Conservation (phyloP, 2,797 vertebrate species). For the Typhlichthys subterraneus region DNA sequence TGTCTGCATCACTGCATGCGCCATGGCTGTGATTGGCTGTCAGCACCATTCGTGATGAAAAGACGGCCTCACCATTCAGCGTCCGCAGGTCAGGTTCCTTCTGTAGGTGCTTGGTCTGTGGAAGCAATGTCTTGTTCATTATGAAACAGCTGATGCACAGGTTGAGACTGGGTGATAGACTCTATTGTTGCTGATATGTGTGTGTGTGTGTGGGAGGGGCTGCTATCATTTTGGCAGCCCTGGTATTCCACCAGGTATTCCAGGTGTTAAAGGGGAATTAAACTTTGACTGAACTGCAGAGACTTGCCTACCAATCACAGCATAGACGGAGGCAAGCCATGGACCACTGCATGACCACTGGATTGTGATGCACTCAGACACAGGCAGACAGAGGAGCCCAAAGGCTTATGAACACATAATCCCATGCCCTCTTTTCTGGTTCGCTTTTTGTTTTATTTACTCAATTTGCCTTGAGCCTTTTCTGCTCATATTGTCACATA, state of each 20-base stretch:
- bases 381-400: no score
- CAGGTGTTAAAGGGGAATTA: slow-evolving; percentile 29
- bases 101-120: slow-evolving; percentile 31
- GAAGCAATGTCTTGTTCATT: slow-evolving; percentile 31
- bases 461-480: slow-evolving; percentile 12
- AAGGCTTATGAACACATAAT: slow-evolving; percentile 9
- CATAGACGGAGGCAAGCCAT: slow-evolving; percentile 23
- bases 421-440: neutral
- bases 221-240: slow-evolving; percentile 21
- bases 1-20: slow-evolving; percentile 50
- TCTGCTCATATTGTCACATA: neutral
- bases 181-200: slow-evolving; percentile 21
- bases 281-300: slow-evolving; percentile 41
- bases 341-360: slow-evolving; percentile 13
- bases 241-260: slow-evolving; percentile 5
- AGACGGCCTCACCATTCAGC: slow-evolving; percentile 13
- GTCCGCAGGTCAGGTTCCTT: slow-evolving; percentile 1
- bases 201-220: slow-evolving; percentile 18
- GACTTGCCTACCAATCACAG: slow-evolving; percentile 36
- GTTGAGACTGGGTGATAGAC: slow-evolving; percentile 11
- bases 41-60: slow-evolving; percentile 21
- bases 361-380: slow-evolving; percentile 26
- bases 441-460: neutral
- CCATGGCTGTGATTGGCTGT: slow-evolving; percentile 51
- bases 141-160: slow-evolving; percentile 25